These are phyloP conservation scores for Halcyon leucocephala DNA, from an alignment of 2,797 vertebrate species.

Conservation along the genomic window DNA sequence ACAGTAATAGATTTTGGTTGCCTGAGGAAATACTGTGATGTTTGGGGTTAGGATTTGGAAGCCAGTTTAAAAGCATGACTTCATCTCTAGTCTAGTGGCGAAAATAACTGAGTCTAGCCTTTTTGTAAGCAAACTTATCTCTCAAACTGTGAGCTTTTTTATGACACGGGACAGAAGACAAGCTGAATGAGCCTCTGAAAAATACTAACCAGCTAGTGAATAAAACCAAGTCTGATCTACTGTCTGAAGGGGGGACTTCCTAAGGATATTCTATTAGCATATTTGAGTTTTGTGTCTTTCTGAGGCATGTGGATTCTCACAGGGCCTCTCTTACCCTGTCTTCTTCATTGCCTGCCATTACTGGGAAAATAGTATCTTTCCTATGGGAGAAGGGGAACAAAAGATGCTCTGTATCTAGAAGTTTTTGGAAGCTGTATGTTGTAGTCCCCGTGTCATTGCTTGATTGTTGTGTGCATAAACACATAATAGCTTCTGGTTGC, in stretches of 20 bases:
- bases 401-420: background rate
- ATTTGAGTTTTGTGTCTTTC: background rate
- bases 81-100: background rate
- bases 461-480: background rate
- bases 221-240: background rate
- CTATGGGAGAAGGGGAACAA: background rate
- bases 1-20: background rate
- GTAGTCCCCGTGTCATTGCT: background rate
- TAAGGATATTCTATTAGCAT: rapidly evolving
- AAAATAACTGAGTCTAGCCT: background rate
- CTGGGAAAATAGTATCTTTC: background rate
- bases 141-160: background rate
- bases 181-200: background rate
- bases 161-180: background rate
- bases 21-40: background rate
- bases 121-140: background rate
- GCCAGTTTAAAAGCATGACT: background rate
- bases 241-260: background rate
- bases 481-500: background rate
- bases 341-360: background rate
- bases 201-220: background rate
- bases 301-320: background rate
- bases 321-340: background rate
- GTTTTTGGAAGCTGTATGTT: background rate
- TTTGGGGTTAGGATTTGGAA: background rate